Conservation (phyloP, 2,113 vertebrate species). For the Hydropotes inermis region DNA sequence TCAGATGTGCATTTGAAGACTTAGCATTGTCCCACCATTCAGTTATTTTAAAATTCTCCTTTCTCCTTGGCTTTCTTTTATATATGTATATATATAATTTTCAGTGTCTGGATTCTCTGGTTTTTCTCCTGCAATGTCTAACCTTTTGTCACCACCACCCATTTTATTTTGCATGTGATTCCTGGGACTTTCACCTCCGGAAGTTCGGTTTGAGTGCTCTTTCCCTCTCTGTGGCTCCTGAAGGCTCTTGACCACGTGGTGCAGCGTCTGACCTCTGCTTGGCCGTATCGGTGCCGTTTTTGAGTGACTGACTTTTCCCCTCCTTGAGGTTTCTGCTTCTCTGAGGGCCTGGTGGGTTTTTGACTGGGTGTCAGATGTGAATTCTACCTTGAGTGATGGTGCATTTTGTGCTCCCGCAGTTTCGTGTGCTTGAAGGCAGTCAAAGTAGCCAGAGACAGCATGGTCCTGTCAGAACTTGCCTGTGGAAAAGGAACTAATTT, state of each 20-base stretch:
- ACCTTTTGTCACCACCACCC: neutral
- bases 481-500: neutral
- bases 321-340: neutral
- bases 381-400: neutral
- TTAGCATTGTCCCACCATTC: neutral
- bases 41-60: neutral
- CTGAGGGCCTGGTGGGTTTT: neutral
- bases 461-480: neutral
- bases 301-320: neutral
- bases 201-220: neutral
- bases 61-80: neutral
- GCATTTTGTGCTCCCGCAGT: neutral
- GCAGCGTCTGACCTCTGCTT: fast-evolving
- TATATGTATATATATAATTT: neutral
- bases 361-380: neutral
- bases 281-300: neutral
- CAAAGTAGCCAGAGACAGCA: neutral
- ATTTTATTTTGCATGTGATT: neutral
- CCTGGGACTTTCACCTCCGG: neutral
- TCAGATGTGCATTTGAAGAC: neutral
- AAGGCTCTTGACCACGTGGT: neutral
- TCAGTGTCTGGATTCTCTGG: neutral
- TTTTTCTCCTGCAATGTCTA: neutral
- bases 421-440: neutral
- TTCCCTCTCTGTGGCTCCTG: fast-evolving